phyloP scores from a whole-genome alignment of 2,113 vertebrate species.

The Sinocyclocheilus anophthalmus region DNA sequence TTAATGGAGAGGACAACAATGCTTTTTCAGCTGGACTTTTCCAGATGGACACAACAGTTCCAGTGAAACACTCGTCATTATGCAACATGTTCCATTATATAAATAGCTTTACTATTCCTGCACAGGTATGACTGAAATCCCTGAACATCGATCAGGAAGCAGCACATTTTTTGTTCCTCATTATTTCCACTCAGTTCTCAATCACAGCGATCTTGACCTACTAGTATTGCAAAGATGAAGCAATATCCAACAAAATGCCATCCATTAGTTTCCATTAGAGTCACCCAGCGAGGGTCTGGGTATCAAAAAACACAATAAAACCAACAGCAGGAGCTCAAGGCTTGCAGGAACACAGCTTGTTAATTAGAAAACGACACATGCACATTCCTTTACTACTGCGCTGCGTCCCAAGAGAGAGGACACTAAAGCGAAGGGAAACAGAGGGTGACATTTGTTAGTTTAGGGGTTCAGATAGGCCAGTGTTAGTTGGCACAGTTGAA shows the following conservation, averaged over 20 bases:
- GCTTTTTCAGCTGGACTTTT: background rate
- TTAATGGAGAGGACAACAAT: background rate
- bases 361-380: slow-evolving; percentile 34
- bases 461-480: slow-evolving; percentile 38
- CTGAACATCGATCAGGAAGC: background rate
- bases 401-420: slow-evolving; percentile 30
- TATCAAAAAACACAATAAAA: slow-evolving; percentile 38
- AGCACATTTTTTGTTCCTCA: background rate
- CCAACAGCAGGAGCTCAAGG: slow-evolving; percentile 1
- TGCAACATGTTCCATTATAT: background rate
- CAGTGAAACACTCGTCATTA: background rate
- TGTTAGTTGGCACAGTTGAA: slow-evolving; percentile 54
- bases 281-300: background rate
- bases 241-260: background rate
- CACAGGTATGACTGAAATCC: background rate
- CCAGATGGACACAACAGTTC: background rate
- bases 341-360: slow-evolving; percentile 1
- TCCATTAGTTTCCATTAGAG: background rate
- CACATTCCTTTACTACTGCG: background rate
- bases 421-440: slow-evolving; percentile 49
- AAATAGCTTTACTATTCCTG: background rate
- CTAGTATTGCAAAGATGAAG: background rate
- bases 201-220: background rate
- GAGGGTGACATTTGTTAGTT: slow-evolving; percentile 56
- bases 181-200: background rate